Conservation (phyloP, 2,797 vertebrate genomes). For the Phylloscopus collybita region DNA sequence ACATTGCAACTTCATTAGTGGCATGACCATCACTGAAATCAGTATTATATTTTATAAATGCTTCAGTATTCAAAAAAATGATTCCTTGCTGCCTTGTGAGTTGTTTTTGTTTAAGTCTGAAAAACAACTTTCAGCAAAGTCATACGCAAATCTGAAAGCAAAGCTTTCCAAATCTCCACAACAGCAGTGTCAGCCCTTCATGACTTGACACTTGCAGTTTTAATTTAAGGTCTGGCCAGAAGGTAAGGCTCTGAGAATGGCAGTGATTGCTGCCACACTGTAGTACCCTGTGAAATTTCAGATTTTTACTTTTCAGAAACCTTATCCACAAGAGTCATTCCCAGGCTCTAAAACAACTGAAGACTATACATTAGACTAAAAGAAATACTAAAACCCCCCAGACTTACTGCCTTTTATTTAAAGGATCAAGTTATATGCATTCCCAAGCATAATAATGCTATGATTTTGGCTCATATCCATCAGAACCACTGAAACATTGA, state of each 20-base stretch:
- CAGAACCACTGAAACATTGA: background rate
- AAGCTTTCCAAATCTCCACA: background rate
- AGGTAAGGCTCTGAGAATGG: background rate
- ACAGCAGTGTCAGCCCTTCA: background rate
- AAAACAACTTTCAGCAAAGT: background rate
- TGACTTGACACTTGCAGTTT: background rate
- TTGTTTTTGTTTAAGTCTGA: background rate
- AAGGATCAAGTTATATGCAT: background rate
- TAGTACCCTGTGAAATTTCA: background rate
- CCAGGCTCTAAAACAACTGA: background rate
- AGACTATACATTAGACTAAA: background rate
- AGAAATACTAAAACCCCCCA: accelerated
- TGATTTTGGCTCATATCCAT: background rate
- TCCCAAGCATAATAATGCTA: background rate
- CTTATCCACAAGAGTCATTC: background rate
- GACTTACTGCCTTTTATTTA: background rate
- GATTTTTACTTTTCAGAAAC: background rate
- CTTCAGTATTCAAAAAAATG: background rate
- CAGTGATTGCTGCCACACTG: background rate
- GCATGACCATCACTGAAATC: background rate
- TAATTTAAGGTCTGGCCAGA: background rate
- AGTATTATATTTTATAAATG: background rate
- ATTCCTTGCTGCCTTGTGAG: background rate
- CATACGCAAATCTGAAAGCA: background rate
- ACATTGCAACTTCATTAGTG: background rate